Conservation (phyloP, 2,797 vertebrate genomes). For the Gila robusta region DNA sequence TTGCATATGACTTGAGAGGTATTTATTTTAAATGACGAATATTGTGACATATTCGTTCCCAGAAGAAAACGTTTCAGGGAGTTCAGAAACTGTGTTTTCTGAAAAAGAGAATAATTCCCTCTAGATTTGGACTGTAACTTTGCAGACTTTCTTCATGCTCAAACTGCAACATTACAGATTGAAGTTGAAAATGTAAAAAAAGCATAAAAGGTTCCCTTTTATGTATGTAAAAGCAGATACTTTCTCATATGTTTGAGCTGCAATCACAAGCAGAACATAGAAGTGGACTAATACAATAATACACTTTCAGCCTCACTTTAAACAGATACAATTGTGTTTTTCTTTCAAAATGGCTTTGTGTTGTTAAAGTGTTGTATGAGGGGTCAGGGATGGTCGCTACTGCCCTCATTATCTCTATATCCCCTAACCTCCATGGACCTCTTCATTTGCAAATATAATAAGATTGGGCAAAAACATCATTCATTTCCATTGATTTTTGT, state of each 20-base stretch:
- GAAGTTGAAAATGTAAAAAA: background rate
- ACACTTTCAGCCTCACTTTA: background rate
- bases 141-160: background rate
- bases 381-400: background rate
- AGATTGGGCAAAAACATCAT: constrained; percentile 38
- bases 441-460: constrained; percentile 52
- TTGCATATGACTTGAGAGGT: too few relatives aligned
- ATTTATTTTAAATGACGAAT: background rate
- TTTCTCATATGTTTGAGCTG: background rate
- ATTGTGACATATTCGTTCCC: background rate
- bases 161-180: background rate
- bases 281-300: background rate
- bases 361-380: background rate
- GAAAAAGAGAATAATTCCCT: background rate
- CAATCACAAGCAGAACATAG: constrained; percentile 7
- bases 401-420: constrained; percentile 48
- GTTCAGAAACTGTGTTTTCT: background rate
- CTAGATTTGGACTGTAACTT: background rate
- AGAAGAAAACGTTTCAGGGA: background rate
- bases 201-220: too few relatives aligned
- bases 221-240: background rate
- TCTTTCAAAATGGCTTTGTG: background rate
- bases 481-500: constrained; percentile 50
- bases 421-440: constrained; percentile 14
- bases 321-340: background rate